Evolutionary conservation across 2,797 vertebrate species (phyloP).

Genomic region (Buceros bicornis): DNA sequence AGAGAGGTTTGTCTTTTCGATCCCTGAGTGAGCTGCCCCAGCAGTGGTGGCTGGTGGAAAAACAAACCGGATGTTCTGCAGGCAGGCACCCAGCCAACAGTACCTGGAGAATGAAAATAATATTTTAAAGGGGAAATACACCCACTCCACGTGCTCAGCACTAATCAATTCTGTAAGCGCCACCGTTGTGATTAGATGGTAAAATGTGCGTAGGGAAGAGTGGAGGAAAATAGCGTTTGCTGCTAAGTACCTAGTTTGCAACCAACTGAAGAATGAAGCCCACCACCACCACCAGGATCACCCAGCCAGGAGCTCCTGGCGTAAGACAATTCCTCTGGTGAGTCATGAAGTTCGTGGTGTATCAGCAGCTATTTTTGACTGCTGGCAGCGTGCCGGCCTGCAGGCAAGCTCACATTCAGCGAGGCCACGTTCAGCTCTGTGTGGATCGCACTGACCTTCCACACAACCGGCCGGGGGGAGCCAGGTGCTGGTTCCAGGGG

Average conservation of each 20-base stretch:
- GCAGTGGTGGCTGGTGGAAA: slow-evolving; percentile 26
- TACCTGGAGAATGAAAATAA: slow-evolving; percentile 19
- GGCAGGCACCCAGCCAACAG: slow-evolving; percentile 1
- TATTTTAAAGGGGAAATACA: not conserved
- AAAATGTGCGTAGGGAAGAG: not conserved
- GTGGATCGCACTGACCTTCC: not conserved
- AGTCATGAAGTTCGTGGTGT: not conserved
- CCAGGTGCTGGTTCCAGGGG: not conserved
- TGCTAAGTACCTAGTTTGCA: not conserved
- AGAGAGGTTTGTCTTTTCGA: not conserved
- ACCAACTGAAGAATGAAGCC: not conserved
- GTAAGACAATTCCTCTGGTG: not conserved
- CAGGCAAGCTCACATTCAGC: not conserved
- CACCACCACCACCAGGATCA: too few relatives aligned
- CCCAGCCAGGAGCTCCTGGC: not conserved
- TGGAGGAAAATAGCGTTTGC: accelerated
- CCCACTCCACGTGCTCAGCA: accelerated
- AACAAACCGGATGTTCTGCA: not conserved
- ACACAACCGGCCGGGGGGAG: not conserved
- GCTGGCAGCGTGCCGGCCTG: not conserved
- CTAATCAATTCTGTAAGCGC: not conserved
- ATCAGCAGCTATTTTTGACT: not conserved
- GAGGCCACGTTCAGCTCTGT: accelerated
- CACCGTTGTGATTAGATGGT: not conserved
- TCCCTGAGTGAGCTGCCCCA: not conserved